These are phyloP conservation scores for Halesus radiatus DNA, from an alignment of 1,140 invertebrate species.

Conservation along the genomic window DNA sequence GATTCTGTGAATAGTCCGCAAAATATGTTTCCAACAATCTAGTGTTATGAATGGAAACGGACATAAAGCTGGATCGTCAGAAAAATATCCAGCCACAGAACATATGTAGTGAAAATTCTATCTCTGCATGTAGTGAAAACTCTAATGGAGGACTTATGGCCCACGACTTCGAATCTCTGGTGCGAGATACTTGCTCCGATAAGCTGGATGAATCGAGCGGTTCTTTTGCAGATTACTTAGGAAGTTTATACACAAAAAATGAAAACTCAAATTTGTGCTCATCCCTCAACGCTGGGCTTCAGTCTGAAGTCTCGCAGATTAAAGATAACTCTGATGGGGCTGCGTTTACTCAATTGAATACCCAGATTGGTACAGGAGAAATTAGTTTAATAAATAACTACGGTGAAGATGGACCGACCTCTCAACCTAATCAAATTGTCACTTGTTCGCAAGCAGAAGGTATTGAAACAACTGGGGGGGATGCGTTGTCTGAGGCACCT, in stretches of 20 bases:
- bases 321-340: neutral
- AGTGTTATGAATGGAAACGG: too few species aligned
- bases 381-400: too few species aligned
- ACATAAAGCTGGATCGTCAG: too few species aligned
- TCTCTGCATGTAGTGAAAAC: too few species aligned
- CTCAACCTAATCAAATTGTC: neutral
- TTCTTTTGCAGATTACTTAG: conserved; percentile 5
- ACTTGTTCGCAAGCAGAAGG: neutral
- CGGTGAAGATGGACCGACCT: too few species aligned
- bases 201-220: neutral
- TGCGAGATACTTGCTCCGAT: neutral
- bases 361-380: too few species aligned
- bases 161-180: too few species aligned
- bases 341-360: neutral
- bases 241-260: neutral
- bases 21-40: too few species aligned
- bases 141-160: too few species aligned
- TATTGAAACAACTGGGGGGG: neutral
- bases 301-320: neutral
- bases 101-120: too few species aligned
- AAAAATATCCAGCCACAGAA: too few species aligned
- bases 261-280: neutral
- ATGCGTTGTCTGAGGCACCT: neutral
- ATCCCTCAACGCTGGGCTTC: neutral
- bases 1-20: too few species aligned